A percentile compares a stretch with the other conserved stretches of the same genome.
Conservation (phyloP, 2,797 vertebrate species). For the Moxostoma hubbsi region DNA sequence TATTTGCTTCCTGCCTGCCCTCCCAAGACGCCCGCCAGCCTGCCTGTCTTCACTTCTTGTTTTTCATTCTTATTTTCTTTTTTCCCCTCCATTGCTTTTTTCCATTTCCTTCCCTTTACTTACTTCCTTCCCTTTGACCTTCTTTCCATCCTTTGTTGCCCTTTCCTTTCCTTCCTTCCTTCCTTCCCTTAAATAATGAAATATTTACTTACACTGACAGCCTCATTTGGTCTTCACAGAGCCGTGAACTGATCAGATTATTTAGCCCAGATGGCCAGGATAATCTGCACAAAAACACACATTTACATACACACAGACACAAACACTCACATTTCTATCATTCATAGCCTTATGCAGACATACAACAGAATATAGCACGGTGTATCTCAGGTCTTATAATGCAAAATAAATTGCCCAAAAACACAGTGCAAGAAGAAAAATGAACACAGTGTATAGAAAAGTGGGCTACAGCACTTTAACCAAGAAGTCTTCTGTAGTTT, state of each 20-base stretch:
- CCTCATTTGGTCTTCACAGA: constrained; percentile 31
- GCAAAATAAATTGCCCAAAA: not conserved
- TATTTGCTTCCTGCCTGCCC: no score
- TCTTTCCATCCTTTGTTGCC: no score
- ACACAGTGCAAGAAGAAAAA: not conserved
- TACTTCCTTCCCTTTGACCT: no score
- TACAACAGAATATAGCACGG: constrained; percentile 38
- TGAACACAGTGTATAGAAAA: constrained; percentile 36
- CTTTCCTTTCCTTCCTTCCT: no score
- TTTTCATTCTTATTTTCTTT: no score
- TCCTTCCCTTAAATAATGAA: not conserved
- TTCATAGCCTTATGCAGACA: constrained; percentile 6
- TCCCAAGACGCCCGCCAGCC: no score
- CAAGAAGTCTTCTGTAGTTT: constrained; percentile 28
- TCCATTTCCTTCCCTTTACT: no score
- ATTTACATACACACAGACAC: constrained; percentile 58
- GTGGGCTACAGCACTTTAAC: constrained; percentile 36
- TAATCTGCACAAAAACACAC: constrained; percentile 25
- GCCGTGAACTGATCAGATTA: constrained; percentile 57
- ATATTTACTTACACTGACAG: constrained; percentile 9
- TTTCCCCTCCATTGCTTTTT: no score
- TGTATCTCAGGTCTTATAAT: no score
- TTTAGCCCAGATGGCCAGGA: constrained; percentile 52
- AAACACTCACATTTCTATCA: constrained; percentile 11
- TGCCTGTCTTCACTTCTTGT: no score